Conservation (phyloP, 37 sponge, comb jelly and placozoan genomes). For the Eunapius fragilis region DNA sequence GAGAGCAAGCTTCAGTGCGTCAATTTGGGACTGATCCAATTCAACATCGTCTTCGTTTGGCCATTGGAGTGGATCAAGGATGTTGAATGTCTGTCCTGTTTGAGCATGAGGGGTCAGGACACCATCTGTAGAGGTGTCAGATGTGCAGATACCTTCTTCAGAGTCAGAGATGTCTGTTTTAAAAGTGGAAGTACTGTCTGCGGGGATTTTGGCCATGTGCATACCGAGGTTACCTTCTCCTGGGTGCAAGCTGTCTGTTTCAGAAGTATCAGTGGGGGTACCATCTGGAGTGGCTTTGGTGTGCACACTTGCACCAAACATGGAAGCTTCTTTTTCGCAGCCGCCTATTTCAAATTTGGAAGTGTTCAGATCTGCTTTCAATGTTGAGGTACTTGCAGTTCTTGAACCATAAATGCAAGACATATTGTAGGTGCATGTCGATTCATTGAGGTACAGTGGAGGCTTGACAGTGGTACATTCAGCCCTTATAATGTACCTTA, state of each 20-base stretch:
- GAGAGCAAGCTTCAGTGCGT: slow-evolving; percentile 49
- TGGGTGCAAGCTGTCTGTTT: no score
- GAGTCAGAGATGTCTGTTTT: neutral
- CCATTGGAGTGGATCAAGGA: slow-evolving; percentile 41
- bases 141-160: neutral
- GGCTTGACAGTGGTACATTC: slow-evolving; percentile 25
- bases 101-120: neutral
- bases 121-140: neutral
- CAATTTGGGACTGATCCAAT: slow-evolving; percentile 44
- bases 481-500: slow-evolving; percentile 48
- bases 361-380: neutral
- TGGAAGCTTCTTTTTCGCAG: no score
- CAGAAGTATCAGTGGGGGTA: no score
- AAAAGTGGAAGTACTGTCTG: neutral
- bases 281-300: no score
- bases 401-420: slow-evolving; percentile 27
- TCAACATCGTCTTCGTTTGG: slow-evolving; percentile 18
- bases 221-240: no score
- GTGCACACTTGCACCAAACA: no score
- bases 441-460: slow-evolving; percentile 30
- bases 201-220: no score
- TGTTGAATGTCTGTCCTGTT: slow-evolving; percentile 1
- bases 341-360: neutral
- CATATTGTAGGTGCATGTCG: slow-evolving; percentile 2
- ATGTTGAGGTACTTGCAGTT: neutral